Evolutionary conservation across 2,113 vertebrate species (phyloP), one percentile per base, ranked within the genome.

Genomic region (Passer montanus): DNA sequence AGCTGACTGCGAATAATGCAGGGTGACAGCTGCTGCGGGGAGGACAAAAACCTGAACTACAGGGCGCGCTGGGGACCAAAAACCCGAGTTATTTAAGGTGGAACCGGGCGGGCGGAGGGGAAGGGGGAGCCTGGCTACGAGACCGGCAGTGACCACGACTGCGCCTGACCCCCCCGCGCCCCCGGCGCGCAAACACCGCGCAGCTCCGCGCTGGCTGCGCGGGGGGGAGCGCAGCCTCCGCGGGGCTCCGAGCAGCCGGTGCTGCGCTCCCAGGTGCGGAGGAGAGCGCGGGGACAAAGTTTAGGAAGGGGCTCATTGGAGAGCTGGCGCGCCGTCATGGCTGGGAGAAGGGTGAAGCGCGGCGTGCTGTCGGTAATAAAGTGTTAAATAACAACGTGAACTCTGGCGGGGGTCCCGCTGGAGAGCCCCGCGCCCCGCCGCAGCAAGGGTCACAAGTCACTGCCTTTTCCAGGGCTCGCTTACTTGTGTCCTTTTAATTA

Each of bases 1-100:
- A 99, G 99, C 99, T 99, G 99, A 99, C 99, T 99, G 99, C 99
- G 98, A 99, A 99, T 99, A 99, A 99, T 99, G 99, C 99, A 98
- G 99, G 99, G 99, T 99, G 99, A 99, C 99, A 99, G 99, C 99
- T 99, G 99, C 99, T 99, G 99, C 98, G 98, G 99, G 98, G 99
- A 99, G 99, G 99, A 99, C 99, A 99, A 99, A 98, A 99, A 98
- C 98, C 98, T 98, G 98, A 99, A 99, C 99, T 99, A 99, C 99
- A 98, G 99, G 99, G 98, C 98, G 99, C 99, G 98, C 98, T 98
- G 98, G 98, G 98, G 99, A 99, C 99, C 99, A 99, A 99, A 99
- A 99, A 96, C 98, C 98, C 95, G 93, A 96, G 95, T 98, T 97
- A 98, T 98, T 99, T 99, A 99, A 99, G 99, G 99, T 99, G 99